Evolutionary conservation across 1,140 invertebrate genomes (phyloP).

Genomic region (Drosophila asahinai): DNA sequence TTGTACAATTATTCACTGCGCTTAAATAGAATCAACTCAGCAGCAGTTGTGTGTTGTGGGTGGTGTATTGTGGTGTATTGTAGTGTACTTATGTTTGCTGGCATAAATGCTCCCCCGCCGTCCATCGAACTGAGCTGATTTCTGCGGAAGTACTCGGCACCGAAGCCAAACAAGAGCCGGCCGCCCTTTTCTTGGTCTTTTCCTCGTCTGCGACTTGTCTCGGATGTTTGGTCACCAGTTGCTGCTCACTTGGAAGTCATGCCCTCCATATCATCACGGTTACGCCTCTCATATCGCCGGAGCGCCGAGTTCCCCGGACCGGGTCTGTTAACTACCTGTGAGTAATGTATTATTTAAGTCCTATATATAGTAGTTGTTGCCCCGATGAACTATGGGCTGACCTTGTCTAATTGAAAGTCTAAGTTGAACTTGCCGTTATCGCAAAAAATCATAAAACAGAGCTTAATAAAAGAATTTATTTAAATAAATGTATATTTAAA

Average conservation of each 20-base stretch:
- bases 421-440: background rate
- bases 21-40: conserved; percentile 23
- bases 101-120: conserved; percentile 18
- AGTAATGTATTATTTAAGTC: conserved; percentile 16
- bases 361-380: background rate
- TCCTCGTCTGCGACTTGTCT: conserved; percentile 4
- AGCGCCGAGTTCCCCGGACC: conserved; percentile 19
- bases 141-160: conserved; percentile 19
- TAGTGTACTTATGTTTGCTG: conserved; percentile 25
- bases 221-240: conserved; percentile 47
- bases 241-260: conserved; percentile 35
- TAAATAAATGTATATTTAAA: background rate
- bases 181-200: conserved; percentile 29
- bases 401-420: no score
- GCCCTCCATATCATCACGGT: conserved; percentile 31
- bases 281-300: conserved; percentile 22
- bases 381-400: background rate
- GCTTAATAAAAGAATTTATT: background rate
- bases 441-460: background rate
- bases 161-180: conserved; percentile 39
- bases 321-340: conserved; percentile 29
- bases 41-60: conserved; percentile 7
- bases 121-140: conserved; percentile 17
- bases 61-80: conserved; percentile 3
- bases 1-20: conserved; percentile 20